phyloP scores from a whole-genome alignment of 2,797 vertebrate genomes.

The Allobates femoralis region DNA sequence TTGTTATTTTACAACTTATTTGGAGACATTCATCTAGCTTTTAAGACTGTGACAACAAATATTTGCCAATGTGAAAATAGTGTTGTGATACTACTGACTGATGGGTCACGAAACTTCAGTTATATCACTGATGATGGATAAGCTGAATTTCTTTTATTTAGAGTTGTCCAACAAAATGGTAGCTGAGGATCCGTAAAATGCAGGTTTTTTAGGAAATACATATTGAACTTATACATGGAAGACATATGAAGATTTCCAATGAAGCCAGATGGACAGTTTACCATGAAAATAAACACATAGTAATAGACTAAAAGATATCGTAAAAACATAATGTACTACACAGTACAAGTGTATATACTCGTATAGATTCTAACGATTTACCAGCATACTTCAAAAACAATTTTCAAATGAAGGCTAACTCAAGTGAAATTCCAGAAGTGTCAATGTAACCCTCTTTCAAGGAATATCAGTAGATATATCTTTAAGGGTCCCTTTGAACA shows the following conservation, averaged over 20 bases:
- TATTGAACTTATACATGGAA: background rate
- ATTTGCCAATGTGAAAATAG: background rate
- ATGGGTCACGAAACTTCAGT: background rate
- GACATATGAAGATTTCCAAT: background rate
- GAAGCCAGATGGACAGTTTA: background rate
- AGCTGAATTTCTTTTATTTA: background rate
- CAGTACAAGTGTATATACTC: background rate
- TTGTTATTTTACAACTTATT: background rate
- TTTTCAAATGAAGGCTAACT: background rate
- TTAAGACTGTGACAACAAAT: background rate
- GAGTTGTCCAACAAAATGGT: background rate
- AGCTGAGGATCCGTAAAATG: background rate
- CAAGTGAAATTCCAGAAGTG: background rate
- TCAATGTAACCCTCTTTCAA: background rate
- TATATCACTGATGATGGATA: background rate
- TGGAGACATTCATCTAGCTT: background rate
- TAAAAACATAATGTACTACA: background rate
- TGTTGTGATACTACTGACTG: background rate
- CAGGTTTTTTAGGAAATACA: background rate
- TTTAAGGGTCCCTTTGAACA: background rate
- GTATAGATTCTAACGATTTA: background rate
- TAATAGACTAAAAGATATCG: background rate
- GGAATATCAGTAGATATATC: background rate
- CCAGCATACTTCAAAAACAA: background rate
- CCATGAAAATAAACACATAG: background rate